These are phyloP conservation scores for Diarsia dahlii DNA, from an alignment of 2,888 invertebrate genomes.

Conservation along the genomic window DNA sequence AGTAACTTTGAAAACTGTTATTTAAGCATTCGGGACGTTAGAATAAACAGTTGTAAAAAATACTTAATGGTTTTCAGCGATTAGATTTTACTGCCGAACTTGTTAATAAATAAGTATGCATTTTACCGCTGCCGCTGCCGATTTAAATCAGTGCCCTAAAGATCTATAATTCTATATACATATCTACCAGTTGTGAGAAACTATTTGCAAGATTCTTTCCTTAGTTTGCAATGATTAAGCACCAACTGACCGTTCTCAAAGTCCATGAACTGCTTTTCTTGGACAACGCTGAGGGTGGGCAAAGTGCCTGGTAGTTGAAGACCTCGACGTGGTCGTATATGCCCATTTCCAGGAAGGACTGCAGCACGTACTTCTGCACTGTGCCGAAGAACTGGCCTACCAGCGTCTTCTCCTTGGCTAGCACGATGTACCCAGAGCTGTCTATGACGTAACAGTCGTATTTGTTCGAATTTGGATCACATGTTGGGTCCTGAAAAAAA, in stretches of 20 bases:
- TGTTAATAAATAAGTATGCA: background rate
- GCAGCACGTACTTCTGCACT: slow-evolving; percentile 92
- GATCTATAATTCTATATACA: background rate
- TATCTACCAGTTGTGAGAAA: background rate
- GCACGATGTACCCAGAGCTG: slow-evolving; percentile 96
- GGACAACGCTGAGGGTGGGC: slow-evolving; percentile 81
- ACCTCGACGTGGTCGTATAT: slow-evolving; percentile 94
- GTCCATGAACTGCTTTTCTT: slow-evolving; percentile 76
- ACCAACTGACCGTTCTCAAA: slow-evolving; percentile 74
- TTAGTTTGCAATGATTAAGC: background rate
- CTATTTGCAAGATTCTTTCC: background rate
- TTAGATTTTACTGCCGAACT: background rate
- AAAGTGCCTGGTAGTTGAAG: slow-evolving; percentile 96
- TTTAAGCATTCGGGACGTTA: background rate
- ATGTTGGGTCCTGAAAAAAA: slow-evolving; percentile 81
- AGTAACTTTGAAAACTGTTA: background rate
- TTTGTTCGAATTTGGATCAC: slow-evolving; percentile 88
- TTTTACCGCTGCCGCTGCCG: too few species aligned
- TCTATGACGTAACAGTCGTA: slow-evolving; percentile 97
- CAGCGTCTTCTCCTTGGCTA: slow-evolving; percentile 92
- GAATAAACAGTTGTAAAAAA: background rate
- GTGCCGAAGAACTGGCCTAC: slow-evolving; percentile 97
- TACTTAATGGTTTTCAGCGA: too few species aligned
- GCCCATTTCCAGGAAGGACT: slow-evolving; percentile 92
- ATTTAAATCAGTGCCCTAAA: background rate